Evolutionary conservation across 2,888 invertebrate genomes (phyloP).

Genomic region (Byasa hedistus): DNA sequence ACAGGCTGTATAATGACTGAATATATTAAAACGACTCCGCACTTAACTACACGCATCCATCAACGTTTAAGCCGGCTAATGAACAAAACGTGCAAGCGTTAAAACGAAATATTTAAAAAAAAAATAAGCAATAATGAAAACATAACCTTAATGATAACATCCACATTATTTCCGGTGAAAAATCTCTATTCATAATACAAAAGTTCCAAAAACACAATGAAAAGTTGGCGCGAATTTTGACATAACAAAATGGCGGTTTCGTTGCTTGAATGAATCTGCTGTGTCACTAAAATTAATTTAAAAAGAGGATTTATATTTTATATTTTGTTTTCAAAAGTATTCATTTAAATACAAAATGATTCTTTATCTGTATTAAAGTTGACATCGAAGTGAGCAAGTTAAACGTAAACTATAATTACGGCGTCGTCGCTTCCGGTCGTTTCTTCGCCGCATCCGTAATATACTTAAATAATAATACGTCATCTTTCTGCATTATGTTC

Average conservation of each 20-base stretch:
- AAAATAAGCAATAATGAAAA: not conserved
- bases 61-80: slow-evolving; percentile 21
- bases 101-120: slow-evolving; percentile 10
- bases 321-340: no score
- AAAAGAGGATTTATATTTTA: not conserved
- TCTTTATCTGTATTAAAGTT: no score
- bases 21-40: slow-evolving; percentile 17
- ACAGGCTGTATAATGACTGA: slow-evolving; percentile 20
- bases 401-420: no score
- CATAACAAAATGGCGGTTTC: slow-evolving; percentile 8
- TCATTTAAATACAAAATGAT: no score
- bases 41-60: slow-evolving; percentile 18
- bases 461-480: no score
- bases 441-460: no score
- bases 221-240: slow-evolving; percentile 3
- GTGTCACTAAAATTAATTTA: not conserved
- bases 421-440: no score
- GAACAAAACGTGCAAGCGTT: slow-evolving; percentile 21
- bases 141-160: no score
- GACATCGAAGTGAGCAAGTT: no score
- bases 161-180: not conserved
- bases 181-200: no score
- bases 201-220: no score
- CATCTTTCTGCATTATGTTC: no score
- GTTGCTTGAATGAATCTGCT: not conserved